These are phyloP conservation scores for Pteronotus mesoamericanus DNA, from an alignment of 2,797 vertebrate genomes.

Conservation along the genomic window DNA sequence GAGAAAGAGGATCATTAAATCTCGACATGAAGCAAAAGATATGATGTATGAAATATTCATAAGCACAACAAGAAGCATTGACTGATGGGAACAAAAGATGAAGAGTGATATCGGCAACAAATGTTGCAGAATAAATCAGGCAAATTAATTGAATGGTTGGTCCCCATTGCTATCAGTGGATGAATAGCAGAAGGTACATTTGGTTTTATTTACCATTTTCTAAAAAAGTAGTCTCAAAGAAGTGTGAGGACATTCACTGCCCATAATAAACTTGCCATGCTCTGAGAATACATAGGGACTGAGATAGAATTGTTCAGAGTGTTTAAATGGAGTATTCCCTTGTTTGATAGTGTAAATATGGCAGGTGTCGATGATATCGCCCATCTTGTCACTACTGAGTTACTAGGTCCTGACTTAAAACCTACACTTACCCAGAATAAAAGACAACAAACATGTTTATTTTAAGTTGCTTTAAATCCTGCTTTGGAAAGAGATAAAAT, in stretches of 20 bases:
- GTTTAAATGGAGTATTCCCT: not conserved
- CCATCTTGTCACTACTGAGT: not conserved
- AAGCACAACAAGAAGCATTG: not conserved
- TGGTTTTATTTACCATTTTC: not conserved
- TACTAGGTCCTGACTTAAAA: not conserved
- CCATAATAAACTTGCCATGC: not conserved
- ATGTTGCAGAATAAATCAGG: not conserved
- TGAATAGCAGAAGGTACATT: not conserved
- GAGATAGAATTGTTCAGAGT: not conserved
- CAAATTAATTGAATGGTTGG: not conserved
- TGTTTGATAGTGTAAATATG: not conserved
- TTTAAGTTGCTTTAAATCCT: not conserved
- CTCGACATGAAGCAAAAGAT: not conserved
- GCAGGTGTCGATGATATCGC: not conserved
- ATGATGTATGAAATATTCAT: conserved; percentile 13
- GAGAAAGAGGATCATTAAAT: conserved; percentile 35
- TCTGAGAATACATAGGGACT: not conserved
- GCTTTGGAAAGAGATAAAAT: not conserved
- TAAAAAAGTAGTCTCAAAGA: not conserved
- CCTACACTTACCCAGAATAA: not conserved
- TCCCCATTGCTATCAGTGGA: not conserved
- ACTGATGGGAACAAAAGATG: not conserved
- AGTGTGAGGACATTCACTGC: not conserved
- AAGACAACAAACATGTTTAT: not conserved
- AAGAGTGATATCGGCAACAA: not conserved